A percentile compares a stretch with the other conserved stretches of the same genome.
Evolutionary conservation across 2,797 vertebrate genomes (phyloP).

Genomic region (Mustela erminea): DNA sequence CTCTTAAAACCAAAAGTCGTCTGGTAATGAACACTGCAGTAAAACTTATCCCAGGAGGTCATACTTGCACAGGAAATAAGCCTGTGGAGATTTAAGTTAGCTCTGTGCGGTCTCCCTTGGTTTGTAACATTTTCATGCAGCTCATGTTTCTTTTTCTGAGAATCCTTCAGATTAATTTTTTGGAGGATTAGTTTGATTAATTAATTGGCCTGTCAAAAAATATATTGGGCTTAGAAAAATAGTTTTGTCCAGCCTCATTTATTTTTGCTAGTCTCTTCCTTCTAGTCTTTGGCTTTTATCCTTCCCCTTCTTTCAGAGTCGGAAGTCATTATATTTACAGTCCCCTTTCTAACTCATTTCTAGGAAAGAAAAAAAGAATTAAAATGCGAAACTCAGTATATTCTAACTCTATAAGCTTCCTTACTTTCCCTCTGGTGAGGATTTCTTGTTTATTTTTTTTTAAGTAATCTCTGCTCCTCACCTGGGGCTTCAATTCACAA

Average conservation of each 20-base stretch:
- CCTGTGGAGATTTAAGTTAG: constrained; percentile 59
- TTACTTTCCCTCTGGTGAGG: background rate
- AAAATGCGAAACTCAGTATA: background rate
- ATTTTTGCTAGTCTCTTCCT: background rate
- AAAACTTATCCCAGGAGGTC: constrained; percentile 66
- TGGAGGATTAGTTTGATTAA: constrained; percentile 42
- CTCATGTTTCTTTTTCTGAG: constrained; percentile 58
- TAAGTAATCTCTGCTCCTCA: background rate
- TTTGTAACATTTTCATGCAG: constrained; percentile 64
- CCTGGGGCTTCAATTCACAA: background rate
- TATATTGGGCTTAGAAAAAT: constrained; percentile 34
- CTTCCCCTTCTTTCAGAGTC: background rate
- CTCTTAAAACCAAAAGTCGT: constrained; percentile 68
- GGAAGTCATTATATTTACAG: background rate
- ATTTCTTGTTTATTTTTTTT: constrained; percentile 6
- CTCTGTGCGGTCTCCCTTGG: constrained; percentile 28
- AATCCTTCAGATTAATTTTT: constrained; percentile 46
- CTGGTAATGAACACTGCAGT: constrained; percentile 63
- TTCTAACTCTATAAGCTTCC: background rate
- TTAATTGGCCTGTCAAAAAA: background rate
- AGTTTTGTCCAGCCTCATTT: background rate
- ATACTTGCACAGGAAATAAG: constrained; percentile 79
- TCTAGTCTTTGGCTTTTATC: background rate
- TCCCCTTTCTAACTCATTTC: background rate
- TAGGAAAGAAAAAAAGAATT: constrained; percentile 37